Evolutionary conservation across 2,113 vertebrate species (phyloP).

Genomic region (Platycercus adscitus): DNA sequence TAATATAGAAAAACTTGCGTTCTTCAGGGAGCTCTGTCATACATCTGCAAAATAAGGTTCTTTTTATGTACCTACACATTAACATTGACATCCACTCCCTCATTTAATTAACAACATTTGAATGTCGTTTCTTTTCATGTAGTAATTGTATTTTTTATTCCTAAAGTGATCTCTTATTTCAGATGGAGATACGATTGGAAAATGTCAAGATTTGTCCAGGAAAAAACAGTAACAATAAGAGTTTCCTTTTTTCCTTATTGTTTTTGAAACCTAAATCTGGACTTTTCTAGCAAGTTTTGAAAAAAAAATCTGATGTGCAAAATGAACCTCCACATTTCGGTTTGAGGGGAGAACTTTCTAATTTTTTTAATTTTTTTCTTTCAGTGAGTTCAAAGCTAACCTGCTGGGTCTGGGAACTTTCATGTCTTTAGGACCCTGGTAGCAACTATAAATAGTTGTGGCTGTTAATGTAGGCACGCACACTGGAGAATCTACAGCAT

Average conservation of each 20-base stretch:
- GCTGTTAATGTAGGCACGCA: background rate
- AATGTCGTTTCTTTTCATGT: constrained; percentile 26
- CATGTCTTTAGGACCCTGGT: constrained; percentile 4
- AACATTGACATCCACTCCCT: constrained; percentile 44
- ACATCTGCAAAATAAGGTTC: constrained; percentile 52
- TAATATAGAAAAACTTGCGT: constrained; percentile 60
- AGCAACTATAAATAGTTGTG: constrained; percentile 45
- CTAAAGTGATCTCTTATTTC: constrained; percentile 15
- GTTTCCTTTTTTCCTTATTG: background rate
- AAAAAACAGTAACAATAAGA: background rate
- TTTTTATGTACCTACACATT: constrained; percentile 61
- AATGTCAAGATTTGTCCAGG: constrained; percentile 29
- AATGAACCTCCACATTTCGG: constrained; percentile 36
- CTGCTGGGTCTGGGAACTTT: constrained; percentile 12
- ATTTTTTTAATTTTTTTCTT: constrained; percentile 18
- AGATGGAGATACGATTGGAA: constrained; percentile 12
- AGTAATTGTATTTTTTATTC: constrained; percentile 35
- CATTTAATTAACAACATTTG: constrained; percentile 61
- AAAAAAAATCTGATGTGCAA: background rate
- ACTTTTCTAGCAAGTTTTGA: background rate
- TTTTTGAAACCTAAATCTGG: constrained; percentile 10
- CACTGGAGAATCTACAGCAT: constrained; percentile 7
- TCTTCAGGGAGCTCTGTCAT: constrained; percentile 51
- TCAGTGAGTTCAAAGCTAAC: constrained; percentile 12
- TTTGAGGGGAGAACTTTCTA: background rate